phyloP scores from a whole-genome alignment of 2,888 invertebrate genomes.

The Gari tellinella region DNA sequence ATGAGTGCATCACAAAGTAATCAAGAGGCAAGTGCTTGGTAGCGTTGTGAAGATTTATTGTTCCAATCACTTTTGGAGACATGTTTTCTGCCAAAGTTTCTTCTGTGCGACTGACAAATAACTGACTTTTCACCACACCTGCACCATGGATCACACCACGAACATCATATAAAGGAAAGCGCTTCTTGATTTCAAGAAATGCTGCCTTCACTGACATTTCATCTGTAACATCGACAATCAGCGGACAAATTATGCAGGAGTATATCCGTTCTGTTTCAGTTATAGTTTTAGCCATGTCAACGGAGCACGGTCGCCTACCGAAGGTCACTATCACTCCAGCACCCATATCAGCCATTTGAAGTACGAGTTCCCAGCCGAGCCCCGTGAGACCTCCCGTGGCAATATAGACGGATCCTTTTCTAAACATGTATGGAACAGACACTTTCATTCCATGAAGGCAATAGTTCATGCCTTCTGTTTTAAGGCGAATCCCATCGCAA shows the following conservation, averaged over 20 bases:
- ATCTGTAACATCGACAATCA: conserved; percentile 38
- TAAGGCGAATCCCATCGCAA: too few relatives aligned
- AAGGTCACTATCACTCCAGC: conserved; percentile 62
- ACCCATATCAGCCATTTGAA: conserved; percentile 57
- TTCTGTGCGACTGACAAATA: conserved; percentile 49
- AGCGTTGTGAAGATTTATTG: conserved; percentile 69
- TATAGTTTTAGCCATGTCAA: conserved; percentile 47
- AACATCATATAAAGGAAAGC: conserved; percentile 2
- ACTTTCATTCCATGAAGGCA: not conserved
- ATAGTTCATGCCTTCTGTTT: too few relatives aligned
- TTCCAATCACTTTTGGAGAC: conserved; percentile 71
- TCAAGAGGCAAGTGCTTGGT: conserved; percentile 60
- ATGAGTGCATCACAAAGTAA: conserved; percentile 74
- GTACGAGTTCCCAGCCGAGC: conserved; percentile 65
- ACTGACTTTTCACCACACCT: conserved; percentile 60
- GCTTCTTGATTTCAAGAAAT: conserved; percentile 5
- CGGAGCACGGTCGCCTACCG: conserved; percentile 43
- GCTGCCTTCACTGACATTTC: not conserved
- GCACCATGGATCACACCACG: conserved; percentile 74
- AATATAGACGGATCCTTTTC: conserved; percentile 53
- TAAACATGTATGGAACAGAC: conserved; percentile 7
- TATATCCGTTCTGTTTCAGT: conserved; percentile 21
- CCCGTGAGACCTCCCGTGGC: conserved; percentile 70
- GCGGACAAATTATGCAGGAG: conserved; percentile 42
- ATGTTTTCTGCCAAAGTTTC: conserved; percentile 56